Evolutionary conservation across 37 sponge, comb jelly and placozoan species (phyloP), one percentile per base, ranked within the genome.

Genomic region (Dysidea cf. avara): DNA sequence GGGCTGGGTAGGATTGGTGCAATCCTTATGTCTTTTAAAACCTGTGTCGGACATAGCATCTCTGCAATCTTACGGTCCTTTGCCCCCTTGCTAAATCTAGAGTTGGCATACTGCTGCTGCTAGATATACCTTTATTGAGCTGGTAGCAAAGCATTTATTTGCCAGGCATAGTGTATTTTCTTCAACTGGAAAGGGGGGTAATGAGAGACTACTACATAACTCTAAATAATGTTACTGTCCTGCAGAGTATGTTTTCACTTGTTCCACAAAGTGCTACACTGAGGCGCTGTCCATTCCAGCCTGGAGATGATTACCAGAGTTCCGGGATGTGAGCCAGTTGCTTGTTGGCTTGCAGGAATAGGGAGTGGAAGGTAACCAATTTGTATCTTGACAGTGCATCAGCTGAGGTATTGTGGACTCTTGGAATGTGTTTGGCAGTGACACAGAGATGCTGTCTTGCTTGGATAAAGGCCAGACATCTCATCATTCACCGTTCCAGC

Each of bases 341-440:
- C n/a, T n/a, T 25, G 68, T 12, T 2, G 1, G 77, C 70, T 35
- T 83, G 56, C 13, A 61, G 70, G 21, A 38, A 34, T 11, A 30
- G 76, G 0, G 76, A 59, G 26, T n/a, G 37, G 63, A 66, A 62
- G 0, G 14, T 12, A 34, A 0, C 0, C 1, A 57, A 2, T 7
- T 79, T 53, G 29, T 56, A 14, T 21, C 85, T 31, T 26, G 81
- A 86, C 0, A 86, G 55, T 11, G 86, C 75, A 66, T 86, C 86
- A 20, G 86, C 86, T 7, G 47, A 1, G 61, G 16, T 30, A 52
- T 86, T 81, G 2, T 70, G 17, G 0, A 9, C 33, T 0, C 83
- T 68, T 0, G 62, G 24, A 5, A 81, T 77, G 66, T 87, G 88
- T 24, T 31, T 1, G 20, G 78, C 83, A 3, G 22, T 7, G 3